Base-by-base conservation (phyloP, 2,797 vertebrate genomes). In the Phaenicophaeus curvirostris region DNA sequence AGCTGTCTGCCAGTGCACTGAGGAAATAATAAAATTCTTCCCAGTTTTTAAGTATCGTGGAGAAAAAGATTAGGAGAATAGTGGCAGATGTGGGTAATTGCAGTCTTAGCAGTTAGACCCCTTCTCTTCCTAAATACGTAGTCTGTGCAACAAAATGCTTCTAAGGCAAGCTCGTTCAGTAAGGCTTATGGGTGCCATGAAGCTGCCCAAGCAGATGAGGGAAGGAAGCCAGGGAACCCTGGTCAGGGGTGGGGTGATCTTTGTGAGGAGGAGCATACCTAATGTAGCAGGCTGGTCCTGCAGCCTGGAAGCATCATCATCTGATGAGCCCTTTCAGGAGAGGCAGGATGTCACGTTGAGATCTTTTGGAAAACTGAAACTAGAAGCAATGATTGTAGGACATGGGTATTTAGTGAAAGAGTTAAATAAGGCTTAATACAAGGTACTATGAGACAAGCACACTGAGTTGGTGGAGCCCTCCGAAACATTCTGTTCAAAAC, bases 1-100 rank as follows among this genome's bases (percentile, higher is more conserved):
- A 62, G 10, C 20, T 77, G 15, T 65, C 73, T 75, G 50, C 67
- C 63, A 69, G 5, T 48, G 35, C 14, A 37, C 33, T 44, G 35
- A 51, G 67, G 63, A 93, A 92, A 82, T 69, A 2, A 6, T 58
- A 17, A 69, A 13, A 31, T 76, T 91, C 50, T 78, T 86, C 63
- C 30, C 20, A 42, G 9, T 7, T 68, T 30, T 5, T 20, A 24
- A 30, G 21, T 41, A 59, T 53, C 15, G 35, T 0, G 0, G n/a
- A 33, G 44, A 61, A 87, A 77, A 63, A 72, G 2, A 61, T 55
- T 24, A 41, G 12, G 42, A 35, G 42, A 53, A 5, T 10, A 18
- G 33, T 54, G 72, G 46, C 11, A 5, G 15, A 14, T 54, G 17
- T 18, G 27, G 30, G 15, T 82, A 69, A 53, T 42, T 79, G 82